Base-by-base conservation (phyloP, 2,113 vertebrate species). In the Scopus umbretta region DNA sequence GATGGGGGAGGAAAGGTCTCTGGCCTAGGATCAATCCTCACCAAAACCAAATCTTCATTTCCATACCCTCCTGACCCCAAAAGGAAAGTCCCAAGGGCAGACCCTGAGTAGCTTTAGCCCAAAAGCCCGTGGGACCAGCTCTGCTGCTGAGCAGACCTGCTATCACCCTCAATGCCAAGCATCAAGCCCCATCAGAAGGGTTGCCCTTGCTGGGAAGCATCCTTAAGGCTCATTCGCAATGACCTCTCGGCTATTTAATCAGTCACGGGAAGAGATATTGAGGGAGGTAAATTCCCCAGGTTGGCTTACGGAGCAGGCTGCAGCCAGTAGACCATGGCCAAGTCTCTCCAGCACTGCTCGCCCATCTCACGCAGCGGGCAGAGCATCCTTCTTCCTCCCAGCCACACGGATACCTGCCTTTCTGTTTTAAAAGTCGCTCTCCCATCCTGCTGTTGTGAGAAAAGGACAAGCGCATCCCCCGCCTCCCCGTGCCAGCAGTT, bases 321-420 rank as follows among this genome's bases (percentile, higher is more conserved):
- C 1, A 8, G 25, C 40, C 58, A 32, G 53, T 1, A 80, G 82
- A 56, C 32, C 29, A 2, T 5, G 50, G 59, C 59, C n/a, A 56
- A 43, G 11, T 1, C 68, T n/a, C 61, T 34, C 30, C 66, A 58
- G 72, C 22, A 1, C 17, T 5, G 7, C 20, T 82, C 11, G 2
- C 58, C 56, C 53, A 10, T 3, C 43, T 56, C 58, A 6, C 0
- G 6, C 59, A 49, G 30, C 2, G 0, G 14, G 15, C 32, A 67
- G 92, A 90, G 66, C 88, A 56, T 30, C 74, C 6, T 61, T 32
- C 52, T 63, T 71, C 62, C 71, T 92, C 56, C 47, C n/a, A 11
- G 10, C 3, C 16, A 6, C 78, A 23, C 1, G 14, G 25, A 45
- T 5, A 43, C 75, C 75, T 56, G 76, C 50, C n/a, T 50, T 53